Evolutionary conservation across 37 sponge, comb jelly and placozoan genomes (phyloP).

Genomic region (Aphrocallistes beatrix): DNA sequence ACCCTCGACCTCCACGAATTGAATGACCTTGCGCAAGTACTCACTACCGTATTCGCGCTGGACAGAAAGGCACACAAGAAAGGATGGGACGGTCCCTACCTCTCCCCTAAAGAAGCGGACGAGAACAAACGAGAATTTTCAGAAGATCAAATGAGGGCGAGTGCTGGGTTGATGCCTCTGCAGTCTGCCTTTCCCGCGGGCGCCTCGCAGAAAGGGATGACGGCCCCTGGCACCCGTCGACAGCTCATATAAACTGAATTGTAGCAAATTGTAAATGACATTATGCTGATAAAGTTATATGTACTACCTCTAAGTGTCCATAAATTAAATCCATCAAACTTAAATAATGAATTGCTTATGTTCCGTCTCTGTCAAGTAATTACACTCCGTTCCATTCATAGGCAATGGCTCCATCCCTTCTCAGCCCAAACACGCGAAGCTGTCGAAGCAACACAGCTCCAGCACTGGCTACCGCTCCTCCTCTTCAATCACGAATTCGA

Average conservation of each 20-base stretch:
- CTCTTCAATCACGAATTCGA: background rate
- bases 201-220: slow-evolving; percentile 3
- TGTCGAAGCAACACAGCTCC: background rate
- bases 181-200: background rate
- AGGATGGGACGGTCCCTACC: background rate
- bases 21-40: background rate
- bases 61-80: background rate
- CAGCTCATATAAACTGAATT: background rate
- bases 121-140: background rate
- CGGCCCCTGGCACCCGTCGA: slow-evolving; percentile 1
- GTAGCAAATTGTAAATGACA: no score
- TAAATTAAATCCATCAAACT: no score
- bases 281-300: background rate
- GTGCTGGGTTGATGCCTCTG: background rate
- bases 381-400: background rate
- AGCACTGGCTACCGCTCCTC: background rate
- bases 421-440: background rate
- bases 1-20: background rate
- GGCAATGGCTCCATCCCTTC: background rate
- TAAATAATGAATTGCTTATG: no score
- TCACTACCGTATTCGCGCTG: slow-evolving; percentile 4
- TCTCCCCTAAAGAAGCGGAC: slow-evolving; percentile 2
- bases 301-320: no score
- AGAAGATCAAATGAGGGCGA: background rate
- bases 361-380: no score